Base-by-base conservation (phyloP, 1,140 invertebrate species). In the Ceratitis capitata region DNA sequence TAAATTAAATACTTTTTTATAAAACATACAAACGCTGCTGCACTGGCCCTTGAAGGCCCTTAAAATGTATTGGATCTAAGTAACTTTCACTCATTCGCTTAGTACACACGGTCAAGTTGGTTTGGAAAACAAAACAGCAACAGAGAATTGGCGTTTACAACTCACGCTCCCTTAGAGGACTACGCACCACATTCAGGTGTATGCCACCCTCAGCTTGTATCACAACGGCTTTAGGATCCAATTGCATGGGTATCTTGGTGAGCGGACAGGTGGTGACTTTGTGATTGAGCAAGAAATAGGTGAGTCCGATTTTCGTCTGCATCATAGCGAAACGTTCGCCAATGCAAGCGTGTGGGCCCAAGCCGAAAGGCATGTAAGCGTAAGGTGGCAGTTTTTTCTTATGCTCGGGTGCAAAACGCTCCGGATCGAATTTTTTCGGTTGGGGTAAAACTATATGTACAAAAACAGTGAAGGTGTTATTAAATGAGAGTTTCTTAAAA, bases 361-460 rank as follows among this genome's bases (percentile, higher is more conserved):
- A 94, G 7, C 96, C 96, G 88, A 98, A 98, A 1, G 97, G 96
- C 85, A 97, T 90, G 89, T 94, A 97, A 0, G 94, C 93, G 84
- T 93, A 94, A 74, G 91, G 94, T 84, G 83, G 90, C 83, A 88
- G 92, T 87, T 86, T 89, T 88, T 89, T 92, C 1, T 92, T 92
- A 58, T 93, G 91, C 32, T 92, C 90, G 2, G 93, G 87, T 4
- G 90, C 92, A 87, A 95, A 95, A 86, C 95, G 92, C 87, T 96
- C 94, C 0, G 96, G 96, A 83, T 93, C 89, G 89, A 94, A 97
- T 58, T 91, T 89, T 3, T 95, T 92, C 0, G 96, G 96, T 69
- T 96, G 92, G 0, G 94, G 88, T 92, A 97, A 86, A 93, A 93
- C 86, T 95, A 89, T 29, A 93, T 92, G 87, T 94, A 92, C 6